A percentile compares a stretch with the other conserved stretches of the same genome.
Conservation (phyloP, 2,113 vertebrate species). For the Limanda limanda region DNA sequence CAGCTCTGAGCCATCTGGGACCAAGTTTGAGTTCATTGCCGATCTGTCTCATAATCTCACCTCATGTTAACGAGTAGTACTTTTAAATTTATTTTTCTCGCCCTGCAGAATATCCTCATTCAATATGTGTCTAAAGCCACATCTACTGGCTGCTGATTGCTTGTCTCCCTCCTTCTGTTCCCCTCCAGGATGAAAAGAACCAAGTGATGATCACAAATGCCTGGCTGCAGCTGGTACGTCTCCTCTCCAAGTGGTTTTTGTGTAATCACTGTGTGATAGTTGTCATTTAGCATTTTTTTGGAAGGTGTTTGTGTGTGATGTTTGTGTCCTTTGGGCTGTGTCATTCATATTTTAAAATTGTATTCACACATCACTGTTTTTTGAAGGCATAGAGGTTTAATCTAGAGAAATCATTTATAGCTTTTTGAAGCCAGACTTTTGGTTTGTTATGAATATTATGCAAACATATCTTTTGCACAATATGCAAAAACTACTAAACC, state of each 20-base stretch:
- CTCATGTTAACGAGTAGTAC: constrained; percentile 40
- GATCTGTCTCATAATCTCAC: constrained; percentile 41
- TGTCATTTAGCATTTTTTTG: constrained; percentile 39
- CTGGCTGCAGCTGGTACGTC: constrained; percentile 91
- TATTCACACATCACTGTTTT: constrained; percentile 6
- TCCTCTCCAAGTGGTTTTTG: constrained; percentile 2
- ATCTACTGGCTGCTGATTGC: constrained; percentile 33
- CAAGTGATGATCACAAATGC: constrained; percentile 91
- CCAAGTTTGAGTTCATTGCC: constrained; percentile 30
- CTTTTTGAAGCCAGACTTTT: too few relatives aligned
- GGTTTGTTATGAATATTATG: too few relatives aligned
- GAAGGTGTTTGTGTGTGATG: constrained; percentile 8
- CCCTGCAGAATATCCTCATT: constrained; percentile 31
- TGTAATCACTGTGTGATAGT: constrained; percentile 22
- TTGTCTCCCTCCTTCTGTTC: constrained; percentile 29
- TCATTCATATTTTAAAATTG: neutral
- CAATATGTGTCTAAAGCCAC: constrained; percentile 20
- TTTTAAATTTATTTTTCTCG: constrained; percentile 8
- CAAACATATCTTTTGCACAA: too few relatives aligned
- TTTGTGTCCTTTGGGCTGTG: constrained; percentile 12
- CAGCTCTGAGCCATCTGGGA: constrained; percentile 21
- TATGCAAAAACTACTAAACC: too few relatives aligned
- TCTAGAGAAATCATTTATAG: constrained; percentile 8
- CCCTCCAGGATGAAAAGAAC: constrained; percentile 90
- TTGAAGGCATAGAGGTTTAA: constrained; percentile 3